phyloP scores from a whole-genome alignment of 2,888 invertebrate genomes.

The Melanchra persicariae region DNA sequence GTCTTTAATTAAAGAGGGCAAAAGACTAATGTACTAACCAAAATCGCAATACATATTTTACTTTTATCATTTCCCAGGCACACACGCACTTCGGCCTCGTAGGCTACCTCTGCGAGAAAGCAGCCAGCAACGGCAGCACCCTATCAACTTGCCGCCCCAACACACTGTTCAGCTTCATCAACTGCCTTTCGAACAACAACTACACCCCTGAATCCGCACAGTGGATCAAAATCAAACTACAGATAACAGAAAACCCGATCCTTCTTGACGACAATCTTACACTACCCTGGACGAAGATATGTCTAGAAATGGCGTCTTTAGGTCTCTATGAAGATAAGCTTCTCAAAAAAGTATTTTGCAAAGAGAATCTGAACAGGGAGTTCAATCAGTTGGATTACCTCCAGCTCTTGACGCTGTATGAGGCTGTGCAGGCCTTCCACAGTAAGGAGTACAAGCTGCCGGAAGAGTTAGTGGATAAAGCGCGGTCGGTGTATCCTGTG shows the following conservation, averaged over 20 bases:
- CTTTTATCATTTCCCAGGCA: constrained; percentile 79
- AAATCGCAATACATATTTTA: too few species aligned
- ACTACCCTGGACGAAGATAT: constrained; percentile 89
- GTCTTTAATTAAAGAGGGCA: too few species aligned
- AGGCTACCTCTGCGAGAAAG: constrained; percentile 90
- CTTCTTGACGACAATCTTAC: constrained; percentile 80
- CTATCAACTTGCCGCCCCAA: constrained; percentile 82
- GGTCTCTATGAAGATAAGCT: constrained; percentile 90
- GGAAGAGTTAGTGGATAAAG: constrained; percentile 78
- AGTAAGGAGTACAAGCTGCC: constrained; percentile 81
- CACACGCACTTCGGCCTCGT: constrained; percentile 91
- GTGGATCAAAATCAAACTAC: constrained; percentile 88
- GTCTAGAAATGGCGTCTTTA: constrained; percentile 90
- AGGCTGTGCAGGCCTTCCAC: constrained; percentile 88
- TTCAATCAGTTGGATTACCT: constrained; percentile 85
- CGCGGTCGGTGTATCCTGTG: constrained; percentile 76
- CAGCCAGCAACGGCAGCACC: constrained; percentile 80
- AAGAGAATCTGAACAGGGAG: constrained; percentile 83
- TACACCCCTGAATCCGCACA: constrained; percentile 88
- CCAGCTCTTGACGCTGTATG: constrained; percentile 89
- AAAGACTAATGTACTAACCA: too few species aligned
- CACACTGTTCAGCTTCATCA: constrained; percentile 87
- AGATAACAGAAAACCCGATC: constrained; percentile 83
- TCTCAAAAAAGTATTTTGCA: constrained; percentile 88
- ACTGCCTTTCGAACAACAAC: constrained; percentile 91